Base-by-base conservation (phyloP, 2,797 vertebrate genomes). In the Coregonus suidteri region DNA sequence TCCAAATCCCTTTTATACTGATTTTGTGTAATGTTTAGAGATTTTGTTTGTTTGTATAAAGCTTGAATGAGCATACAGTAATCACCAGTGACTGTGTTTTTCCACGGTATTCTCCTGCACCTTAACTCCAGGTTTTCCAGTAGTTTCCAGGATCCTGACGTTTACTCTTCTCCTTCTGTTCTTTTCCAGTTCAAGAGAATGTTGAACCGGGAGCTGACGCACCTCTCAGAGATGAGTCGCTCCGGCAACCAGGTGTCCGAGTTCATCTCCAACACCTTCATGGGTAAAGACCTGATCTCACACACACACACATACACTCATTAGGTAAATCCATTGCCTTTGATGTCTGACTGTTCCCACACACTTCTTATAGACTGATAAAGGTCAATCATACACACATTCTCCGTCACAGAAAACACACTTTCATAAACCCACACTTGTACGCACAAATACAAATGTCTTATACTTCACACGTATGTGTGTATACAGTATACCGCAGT, bases 201-300 rank as follows among this genome's bases (percentile, higher is more conserved):
- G 98, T 94, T 99, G 95, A 99, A 97, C 93, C 96, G 98, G 91
- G 98, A 99, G 93, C 94, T 99, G 95, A 99, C 98, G 75, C 98
- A 99, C 93, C 96, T 99, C 86, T 99, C 98, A 11, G 98, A 99
- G 95, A 99, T 99, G 97, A 99, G 98, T 94, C 96, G 98, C 77
- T 99, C 98, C 30, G 98, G 98, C 84, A 99, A 99, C 90, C 98
- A 99, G 90, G 98, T 99, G 91, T 99, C 98, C 51, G 98, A 99
- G 91, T 99, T 97, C 93, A 99, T 99, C 94, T 99, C 98, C 88
- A 99, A 98, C 94, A 99, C 98, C 83, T 99, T 99, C 92, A 92
- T 99, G 87, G 98, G 98, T 99, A 97, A 97, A 88, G 81, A 80
- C 66, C 64, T 73, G 47, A 31, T 59, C 5, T 16, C 20, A 25